A percentile compares a stretch with the other conserved stretches of the same genome.
phyloP scores from a whole-genome alignment of 1,140 invertebrate species.

The Globodera ellingtonae region DNA sequence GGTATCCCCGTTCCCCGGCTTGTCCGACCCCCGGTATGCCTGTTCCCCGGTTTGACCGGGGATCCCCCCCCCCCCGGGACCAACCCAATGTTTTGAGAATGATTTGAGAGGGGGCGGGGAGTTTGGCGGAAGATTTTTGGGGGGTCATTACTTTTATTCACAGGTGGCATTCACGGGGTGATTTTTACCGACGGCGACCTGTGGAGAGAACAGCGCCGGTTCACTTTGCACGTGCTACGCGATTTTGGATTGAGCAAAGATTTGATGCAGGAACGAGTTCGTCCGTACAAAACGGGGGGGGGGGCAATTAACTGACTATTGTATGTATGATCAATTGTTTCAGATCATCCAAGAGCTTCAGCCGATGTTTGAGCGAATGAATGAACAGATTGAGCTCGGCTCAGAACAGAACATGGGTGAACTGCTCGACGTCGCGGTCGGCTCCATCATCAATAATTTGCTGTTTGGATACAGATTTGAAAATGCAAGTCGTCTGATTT shows the following conservation, averaged over 20 bases:
- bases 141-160: not conserved
- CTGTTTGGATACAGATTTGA: conserved; percentile 47
- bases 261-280: conserved; percentile 41
- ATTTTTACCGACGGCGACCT: conserved; percentile 48
- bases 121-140: too few relatives aligned
- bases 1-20: too few relatives aligned
- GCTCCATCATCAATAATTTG: conserved; percentile 46
- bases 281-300: too few relatives aligned
- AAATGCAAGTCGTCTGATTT: conserved; percentile 7
- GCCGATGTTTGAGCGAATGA: conserved; percentile 32
- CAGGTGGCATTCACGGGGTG: conserved; percentile 44
- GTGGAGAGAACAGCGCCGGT: conserved; percentile 52
- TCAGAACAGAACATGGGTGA: conserved; percentile 30
- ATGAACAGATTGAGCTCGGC: conserved; percentile 32
- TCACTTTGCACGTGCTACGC: conserved; percentile 51
- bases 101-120: too few relatives aligned
- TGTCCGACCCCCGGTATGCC: too few relatives aligned
- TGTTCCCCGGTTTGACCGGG: too few relatives aligned
- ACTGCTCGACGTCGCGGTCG: conserved; percentile 38
- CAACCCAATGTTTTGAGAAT: too few relatives aligned
- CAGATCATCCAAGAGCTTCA: conserved; percentile 43
- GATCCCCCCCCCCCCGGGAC: too few relatives aligned
- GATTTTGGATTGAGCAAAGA: conserved; percentile 54
- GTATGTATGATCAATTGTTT: conserved; percentile 2
- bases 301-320: conserved; percentile 1